phyloP scores from a whole-genome alignment of 2,113 vertebrate genomes.

The Furnarius figulus region DNA sequence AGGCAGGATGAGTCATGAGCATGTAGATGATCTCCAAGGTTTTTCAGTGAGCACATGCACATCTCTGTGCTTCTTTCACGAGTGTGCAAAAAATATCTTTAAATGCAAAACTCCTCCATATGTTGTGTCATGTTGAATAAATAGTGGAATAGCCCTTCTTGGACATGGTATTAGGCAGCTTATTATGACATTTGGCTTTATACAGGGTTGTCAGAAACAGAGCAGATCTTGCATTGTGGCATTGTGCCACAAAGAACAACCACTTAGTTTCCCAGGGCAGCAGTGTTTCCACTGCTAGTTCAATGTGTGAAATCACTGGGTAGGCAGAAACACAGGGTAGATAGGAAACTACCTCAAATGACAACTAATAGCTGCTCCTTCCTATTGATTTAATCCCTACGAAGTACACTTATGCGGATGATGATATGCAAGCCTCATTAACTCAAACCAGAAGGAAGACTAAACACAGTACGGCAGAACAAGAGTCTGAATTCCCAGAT shows the following conservation, averaged over 20 bases:
- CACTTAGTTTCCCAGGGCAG: background rate
- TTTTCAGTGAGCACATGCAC: background rate
- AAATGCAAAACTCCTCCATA: background rate
- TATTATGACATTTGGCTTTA: background rate
- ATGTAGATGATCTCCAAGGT: background rate
- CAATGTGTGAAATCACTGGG: background rate
- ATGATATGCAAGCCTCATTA: background rate
- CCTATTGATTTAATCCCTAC: background rate
- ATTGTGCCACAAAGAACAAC: background rate
- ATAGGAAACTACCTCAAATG: background rate
- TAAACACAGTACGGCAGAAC: background rate
- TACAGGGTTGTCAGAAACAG: background rate
- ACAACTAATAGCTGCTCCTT: background rate
- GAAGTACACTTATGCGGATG: background rate
- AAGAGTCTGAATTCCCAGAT: background rate
- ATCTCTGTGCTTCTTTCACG: rapidly evolving
- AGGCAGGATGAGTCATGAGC: background rate
- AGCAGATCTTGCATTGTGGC: background rate
- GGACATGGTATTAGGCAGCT: background rate
- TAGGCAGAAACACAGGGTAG: background rate
- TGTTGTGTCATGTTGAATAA: background rate
- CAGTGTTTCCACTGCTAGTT: background rate
- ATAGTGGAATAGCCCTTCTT: background rate
- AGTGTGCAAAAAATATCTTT: background rate
- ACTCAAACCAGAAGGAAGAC: background rate